A percentile compares a stretch with the other conserved stretches of the same genome.
These are phyloP conservation scores for Ichneumon xanthorius DNA, from an alignment of 2,888 invertebrate genomes.

Conservation along the genomic window DNA sequence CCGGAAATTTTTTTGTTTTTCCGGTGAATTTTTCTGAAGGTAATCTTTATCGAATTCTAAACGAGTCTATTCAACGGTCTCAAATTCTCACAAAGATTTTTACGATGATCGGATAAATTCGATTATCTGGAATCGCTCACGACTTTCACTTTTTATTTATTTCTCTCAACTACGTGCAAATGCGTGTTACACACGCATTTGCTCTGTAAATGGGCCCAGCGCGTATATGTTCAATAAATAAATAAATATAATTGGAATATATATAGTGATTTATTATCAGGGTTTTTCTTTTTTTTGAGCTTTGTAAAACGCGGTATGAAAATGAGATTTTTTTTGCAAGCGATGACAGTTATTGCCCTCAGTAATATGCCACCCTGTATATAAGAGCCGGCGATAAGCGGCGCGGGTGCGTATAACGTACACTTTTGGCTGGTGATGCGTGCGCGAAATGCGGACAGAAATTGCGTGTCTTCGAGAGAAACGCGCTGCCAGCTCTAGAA, in stretches of 20 bases:
- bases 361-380: slow-evolving; percentile 6
- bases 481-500: slow-evolving; percentile 67
- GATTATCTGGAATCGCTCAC: too few species aligned
- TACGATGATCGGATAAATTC: background rate
- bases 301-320: background rate
- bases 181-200: too few species aligned
- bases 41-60: background rate
- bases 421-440: slow-evolving; percentile 50
- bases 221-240: too few species aligned
- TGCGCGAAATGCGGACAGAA: slow-evolving; percentile 50
- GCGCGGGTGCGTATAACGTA: slow-evolving; percentile 7
- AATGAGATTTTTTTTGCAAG: background rate
- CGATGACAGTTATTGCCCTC: slow-evolving; percentile 5
- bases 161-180: too few species aligned
- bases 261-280: background rate
- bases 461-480: slow-evolving; percentile 40
- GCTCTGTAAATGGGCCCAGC: too few species aligned
- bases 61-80: background rate
- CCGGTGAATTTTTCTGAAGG: background rate
- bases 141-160: too few species aligned
- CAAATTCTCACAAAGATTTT: background rate
- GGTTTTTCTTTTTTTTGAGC: background rate
- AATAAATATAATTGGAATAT: background rate
- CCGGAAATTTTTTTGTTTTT: background rate
- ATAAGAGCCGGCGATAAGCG: background rate